Evolutionary conservation across 2,888 invertebrate genomes (phyloP).

Genomic region (Netelia fuscicornis): DNA sequence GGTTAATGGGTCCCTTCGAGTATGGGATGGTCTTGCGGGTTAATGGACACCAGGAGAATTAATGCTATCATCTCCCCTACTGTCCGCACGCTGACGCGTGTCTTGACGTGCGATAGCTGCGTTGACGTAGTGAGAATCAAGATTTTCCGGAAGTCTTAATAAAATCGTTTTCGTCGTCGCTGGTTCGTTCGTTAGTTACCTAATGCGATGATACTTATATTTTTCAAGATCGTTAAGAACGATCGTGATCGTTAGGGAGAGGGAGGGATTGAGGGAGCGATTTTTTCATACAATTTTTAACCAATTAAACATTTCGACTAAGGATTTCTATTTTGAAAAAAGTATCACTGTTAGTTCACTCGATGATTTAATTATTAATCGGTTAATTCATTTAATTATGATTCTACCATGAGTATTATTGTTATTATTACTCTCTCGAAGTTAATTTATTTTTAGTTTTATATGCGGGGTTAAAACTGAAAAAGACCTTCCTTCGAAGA

Average conservation of each 20-base stretch:
- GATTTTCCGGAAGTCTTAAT: not conserved
- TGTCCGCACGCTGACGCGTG: not conserved
- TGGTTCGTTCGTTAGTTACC: not conserved
- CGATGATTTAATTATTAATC: no score
- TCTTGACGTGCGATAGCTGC: not conserved
- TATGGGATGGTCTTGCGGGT: not conserved
- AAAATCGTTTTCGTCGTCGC: not conserved
- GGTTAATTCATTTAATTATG: not conserved
- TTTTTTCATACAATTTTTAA: no score
- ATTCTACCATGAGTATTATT: conserved; percentile 10
- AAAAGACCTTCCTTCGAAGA: not conserved
- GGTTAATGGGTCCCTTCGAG: conserved; percentile 19
- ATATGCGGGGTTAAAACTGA: not conserved
- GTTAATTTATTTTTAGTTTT: not conserved
- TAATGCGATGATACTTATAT: no score
- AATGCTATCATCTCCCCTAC: not conserved
- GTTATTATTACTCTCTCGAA: not conserved
- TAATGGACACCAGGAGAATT: not conserved
- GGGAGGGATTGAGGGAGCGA: no score
- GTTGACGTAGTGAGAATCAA: not conserved
- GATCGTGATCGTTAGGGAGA: no score
- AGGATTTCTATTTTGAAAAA: not conserved
- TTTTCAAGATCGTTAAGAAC: no score
- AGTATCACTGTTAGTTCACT: not conserved
- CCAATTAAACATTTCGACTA: no score